phyloP scores from a whole-genome alignment of 2,113 vertebrate genomes.

The Ailurus styani region DNA sequence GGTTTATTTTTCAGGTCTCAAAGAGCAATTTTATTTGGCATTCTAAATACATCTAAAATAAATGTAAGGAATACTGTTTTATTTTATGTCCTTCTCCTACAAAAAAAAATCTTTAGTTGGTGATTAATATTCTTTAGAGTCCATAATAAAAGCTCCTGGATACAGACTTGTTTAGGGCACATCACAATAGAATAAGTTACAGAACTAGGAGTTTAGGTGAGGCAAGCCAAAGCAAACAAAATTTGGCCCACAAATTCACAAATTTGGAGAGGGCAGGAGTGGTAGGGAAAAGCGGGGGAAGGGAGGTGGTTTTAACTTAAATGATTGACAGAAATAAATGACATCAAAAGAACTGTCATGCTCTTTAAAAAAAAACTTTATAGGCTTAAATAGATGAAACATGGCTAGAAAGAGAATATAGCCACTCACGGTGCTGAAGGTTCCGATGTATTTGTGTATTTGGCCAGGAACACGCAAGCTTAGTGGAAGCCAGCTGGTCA shows the following conservation, averaged over 20 bases:
- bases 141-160: neutral
- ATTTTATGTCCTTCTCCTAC: neutral
- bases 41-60: neutral
- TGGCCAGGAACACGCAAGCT: neutral
- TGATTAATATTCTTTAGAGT: neutral
- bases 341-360: neutral
- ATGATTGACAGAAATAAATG: neutral
- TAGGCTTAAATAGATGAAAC: neutral
- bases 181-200: neutral
- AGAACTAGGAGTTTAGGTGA: neutral
- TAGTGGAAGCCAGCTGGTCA: neutral
- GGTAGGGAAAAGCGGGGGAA: neutral
- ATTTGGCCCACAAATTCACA: neutral
- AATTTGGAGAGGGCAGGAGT: neutral
- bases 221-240: neutral
- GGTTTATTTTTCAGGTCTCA: slow-evolving; percentile 8
- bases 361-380: too few species aligned
- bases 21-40: neutral
- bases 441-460: neutral
- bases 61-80: neutral
- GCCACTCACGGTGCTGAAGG: neutral
- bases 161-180: neutral
- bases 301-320: neutral
- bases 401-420: neutral
- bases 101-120: neutral